Conservation (phyloP, 2,888 invertebrate genomes). For the Tipula helvola region DNA sequence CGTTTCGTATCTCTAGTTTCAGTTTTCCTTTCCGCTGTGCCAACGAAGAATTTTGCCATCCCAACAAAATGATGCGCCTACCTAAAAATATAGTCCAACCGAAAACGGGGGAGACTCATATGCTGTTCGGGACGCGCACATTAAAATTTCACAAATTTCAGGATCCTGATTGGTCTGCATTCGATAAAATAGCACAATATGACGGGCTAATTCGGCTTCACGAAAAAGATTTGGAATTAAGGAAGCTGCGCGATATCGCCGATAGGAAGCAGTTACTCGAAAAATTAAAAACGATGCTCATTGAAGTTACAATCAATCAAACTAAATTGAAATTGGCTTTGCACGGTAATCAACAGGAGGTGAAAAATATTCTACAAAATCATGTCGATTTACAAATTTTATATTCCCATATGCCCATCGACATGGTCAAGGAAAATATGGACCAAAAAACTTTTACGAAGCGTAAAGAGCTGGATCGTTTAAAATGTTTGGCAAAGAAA, state of each 20-base stretch:
- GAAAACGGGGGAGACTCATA: constrained; percentile 22
- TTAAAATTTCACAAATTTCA: constrained; percentile 29
- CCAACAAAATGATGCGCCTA: neutral
- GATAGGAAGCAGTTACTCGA: constrained; percentile 8
- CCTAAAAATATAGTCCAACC: neutral
- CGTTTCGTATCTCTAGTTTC: neutral
- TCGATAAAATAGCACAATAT: constrained; percentile 26
- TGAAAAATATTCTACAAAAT: constrained; percentile 28
- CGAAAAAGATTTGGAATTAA: constrained; percentile 14
- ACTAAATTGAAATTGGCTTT: constrained; percentile 25
- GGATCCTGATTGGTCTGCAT: constrained; percentile 29
- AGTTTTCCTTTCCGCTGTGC: neutral
- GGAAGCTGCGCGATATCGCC: neutral
- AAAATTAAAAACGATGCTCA: constrained; percentile 18
- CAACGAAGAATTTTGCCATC: neutral
- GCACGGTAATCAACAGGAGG: constrained; percentile 23
- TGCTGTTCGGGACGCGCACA: constrained; percentile 28
- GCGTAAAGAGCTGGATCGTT: constrained; percentile 31
- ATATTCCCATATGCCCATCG: constrained; percentile 30
- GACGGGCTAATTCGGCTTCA: neutral
- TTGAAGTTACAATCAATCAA: constrained; percentile 28
- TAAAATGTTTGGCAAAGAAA: constrained; percentile 23
- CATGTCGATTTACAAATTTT: constrained; percentile 30
- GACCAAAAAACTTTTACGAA: constrained; percentile 32
- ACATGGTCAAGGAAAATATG: constrained; percentile 29